Evolutionary conservation across 1,140 invertebrate species (phyloP).

Genomic region (Neelides sp.): DNA sequence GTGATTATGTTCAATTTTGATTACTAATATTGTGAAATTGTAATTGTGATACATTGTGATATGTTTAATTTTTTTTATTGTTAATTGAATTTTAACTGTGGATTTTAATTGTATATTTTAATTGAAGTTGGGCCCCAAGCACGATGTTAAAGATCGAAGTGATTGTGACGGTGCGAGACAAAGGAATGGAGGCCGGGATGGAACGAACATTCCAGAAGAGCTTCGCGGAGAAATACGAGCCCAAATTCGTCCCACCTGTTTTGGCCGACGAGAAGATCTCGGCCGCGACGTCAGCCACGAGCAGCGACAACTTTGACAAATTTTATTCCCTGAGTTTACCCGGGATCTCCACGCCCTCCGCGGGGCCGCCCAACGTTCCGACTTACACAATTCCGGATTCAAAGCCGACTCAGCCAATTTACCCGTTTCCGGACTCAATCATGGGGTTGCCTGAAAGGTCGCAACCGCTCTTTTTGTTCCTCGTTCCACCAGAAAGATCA

Average conservation of each 20-base stretch:
- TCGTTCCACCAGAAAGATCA: constrained; percentile 6
- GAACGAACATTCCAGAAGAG: constrained; percentile 10
- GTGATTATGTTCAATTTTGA: background rate
- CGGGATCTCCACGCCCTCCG: constrained; percentile 1
- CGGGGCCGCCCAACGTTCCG: background rate
- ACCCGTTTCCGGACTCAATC: constrained; percentile 21
- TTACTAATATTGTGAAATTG: background rate
- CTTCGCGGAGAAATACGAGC: constrained; percentile 13
- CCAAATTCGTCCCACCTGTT: constrained; percentile 10
- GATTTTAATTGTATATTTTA: too few species aligned
- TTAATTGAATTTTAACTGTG: too few species aligned
- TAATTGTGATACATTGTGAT: background rate
- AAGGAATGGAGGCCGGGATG: constrained; percentile 18
- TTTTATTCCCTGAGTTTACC: background rate
- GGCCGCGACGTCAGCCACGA: background rate
- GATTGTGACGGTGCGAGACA: constrained; percentile 12
- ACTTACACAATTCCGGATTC: constrained; percentile 18
- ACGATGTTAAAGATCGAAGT: constrained; percentile 19
- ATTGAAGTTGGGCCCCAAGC: constrained; percentile 16
- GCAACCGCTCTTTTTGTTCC: constrained; percentile 19
- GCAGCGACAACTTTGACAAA: background rate
- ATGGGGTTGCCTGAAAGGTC: constrained; percentile 18
- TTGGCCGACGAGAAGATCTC: background rate
- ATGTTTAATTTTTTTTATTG: too few species aligned
- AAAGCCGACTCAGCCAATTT: constrained; percentile 7